Evolutionary conservation across 2,888 invertebrate species (phyloP).

Genomic region (Sinhomidia bicolor): DNA sequence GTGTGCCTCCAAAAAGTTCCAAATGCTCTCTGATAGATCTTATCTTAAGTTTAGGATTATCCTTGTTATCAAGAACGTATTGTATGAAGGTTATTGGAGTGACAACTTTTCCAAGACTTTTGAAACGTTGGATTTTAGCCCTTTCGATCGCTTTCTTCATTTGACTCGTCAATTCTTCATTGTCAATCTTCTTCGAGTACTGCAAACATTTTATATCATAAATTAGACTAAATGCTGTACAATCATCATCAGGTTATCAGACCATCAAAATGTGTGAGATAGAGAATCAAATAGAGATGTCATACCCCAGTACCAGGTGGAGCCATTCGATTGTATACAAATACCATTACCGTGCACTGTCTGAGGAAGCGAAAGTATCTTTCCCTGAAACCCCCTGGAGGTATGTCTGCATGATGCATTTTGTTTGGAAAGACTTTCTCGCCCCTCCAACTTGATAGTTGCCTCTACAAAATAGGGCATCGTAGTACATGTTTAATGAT

Average conservation of each 20-base stretch:
- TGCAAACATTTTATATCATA: too few relatives aligned
- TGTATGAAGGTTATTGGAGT: slow-evolving; percentile 65
- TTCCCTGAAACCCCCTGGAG: slow-evolving; percentile 70
- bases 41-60: slow-evolving; percentile 64
- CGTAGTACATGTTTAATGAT: too few relatives aligned
- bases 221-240: too few relatives aligned
- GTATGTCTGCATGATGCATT: slow-evolving; percentile 57
- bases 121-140: slow-evolving; percentile 57
- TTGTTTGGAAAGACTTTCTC: slow-evolving; percentile 60
- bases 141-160: slow-evolving; percentile 23
- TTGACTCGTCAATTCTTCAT: slow-evolving; percentile 5
- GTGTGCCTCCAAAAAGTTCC: slow-evolving; percentile 71
- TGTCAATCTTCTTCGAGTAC: not conserved
- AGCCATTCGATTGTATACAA: slow-evolving; percentile 69
- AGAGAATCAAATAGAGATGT: too few relatives aligned
- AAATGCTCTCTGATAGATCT: slow-evolving; percentile 75
- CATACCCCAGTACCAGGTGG: slow-evolving; percentile 20
- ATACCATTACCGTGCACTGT: slow-evolving; percentile 61
- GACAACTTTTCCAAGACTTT: slow-evolving; percentile 50
- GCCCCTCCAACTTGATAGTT: slow-evolving; percentile 48
- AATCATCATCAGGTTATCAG: too few relatives aligned
- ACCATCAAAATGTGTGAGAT: too few relatives aligned
- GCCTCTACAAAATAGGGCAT: slow-evolving; percentile 41
- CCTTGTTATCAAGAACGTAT: slow-evolving; percentile 71
- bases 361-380: slow-evolving; percentile 70